Conservation (phyloP, 1,140 invertebrate species). For the Apolygus lucorum region DNA sequence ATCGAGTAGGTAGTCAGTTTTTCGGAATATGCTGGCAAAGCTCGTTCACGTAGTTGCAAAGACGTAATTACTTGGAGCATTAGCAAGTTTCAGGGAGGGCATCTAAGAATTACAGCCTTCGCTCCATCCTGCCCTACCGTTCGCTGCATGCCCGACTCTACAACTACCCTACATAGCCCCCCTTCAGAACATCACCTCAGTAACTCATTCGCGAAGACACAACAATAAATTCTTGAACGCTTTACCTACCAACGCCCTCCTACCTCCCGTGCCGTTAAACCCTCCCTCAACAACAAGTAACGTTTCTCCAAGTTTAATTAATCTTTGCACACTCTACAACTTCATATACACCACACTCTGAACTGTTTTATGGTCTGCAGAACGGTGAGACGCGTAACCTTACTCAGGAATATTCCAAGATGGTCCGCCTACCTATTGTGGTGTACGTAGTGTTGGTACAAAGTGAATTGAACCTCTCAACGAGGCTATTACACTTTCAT, state of each 20-base stretch:
- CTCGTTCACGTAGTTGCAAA: not conserved
- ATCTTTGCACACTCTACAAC: conserved; percentile 10
- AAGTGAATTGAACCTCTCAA: too few relatives aligned
- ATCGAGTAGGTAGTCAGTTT: too few relatives aligned
- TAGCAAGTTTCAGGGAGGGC: conserved; percentile 11
- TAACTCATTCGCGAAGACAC: conserved; percentile 6
- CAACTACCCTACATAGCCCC: not conserved
- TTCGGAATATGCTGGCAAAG: not conserved
- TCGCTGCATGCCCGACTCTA: not conserved
- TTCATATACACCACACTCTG: not conserved
- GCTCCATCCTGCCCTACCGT: not conserved
- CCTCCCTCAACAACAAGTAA: conserved; percentile 14
- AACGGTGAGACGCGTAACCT: not conserved
- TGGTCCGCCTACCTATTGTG: too few relatives aligned
- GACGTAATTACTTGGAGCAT: conserved; percentile 4
- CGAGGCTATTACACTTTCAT: too few relatives aligned
- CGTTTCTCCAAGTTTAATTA: conserved; percentile 11
- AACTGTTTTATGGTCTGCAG: not conserved
- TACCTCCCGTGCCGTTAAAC: too few relatives aligned
- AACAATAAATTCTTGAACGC: conserved; percentile 16
- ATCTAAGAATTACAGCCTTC: conserved; percentile 11
- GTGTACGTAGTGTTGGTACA: too few relatives aligned
- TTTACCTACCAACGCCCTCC: not conserved
- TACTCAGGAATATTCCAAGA: not conserved
- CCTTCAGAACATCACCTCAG: not conserved